Evolutionary conservation across 2,797 vertebrate genomes (phyloP), one percentile per base, ranked within the genome.

Genomic region (Acanthurus tractus): DNA sequence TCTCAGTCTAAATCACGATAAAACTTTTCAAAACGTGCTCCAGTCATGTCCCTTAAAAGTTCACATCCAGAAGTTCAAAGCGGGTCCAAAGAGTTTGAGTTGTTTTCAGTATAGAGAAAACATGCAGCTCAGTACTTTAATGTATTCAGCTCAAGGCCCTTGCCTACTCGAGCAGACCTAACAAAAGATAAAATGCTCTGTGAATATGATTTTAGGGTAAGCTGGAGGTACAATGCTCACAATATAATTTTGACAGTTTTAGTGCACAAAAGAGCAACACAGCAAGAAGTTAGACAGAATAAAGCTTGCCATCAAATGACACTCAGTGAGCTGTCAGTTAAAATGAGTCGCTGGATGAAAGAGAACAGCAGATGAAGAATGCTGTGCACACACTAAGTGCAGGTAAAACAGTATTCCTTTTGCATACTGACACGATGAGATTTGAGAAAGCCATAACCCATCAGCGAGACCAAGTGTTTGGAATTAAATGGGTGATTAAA

Each of bases 221-320:
- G 73, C 88, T 86, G 71, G 78, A 86, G 71, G 86, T 90, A 81
- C 79, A 85, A 81, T 71, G 54, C 73, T 85, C 44, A 69, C 79
- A 73, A 82, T 88, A 70, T 73, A 66, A 85, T 84, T 91, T 70
- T 90, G 84, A 89, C 86, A 90, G 85, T 87, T 88, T 82, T 75
- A 79, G 74, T 25, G 72, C 75, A 88, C 74, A 86, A 88, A 89
- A 78, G 83, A 84, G 58, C 67, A 69, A 83, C 74, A 63, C 89
- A 80, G 86, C 79, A 79, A 73, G 78, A 65, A 74, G 74, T 74
- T 65, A 56, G 74, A 82, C 67, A 62, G 82, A 87, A 82, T 74
- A 88, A 90, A 88, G 73, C 83, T 74, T 73, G 67, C 66, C 63
- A 79, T 88, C 56, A 83, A 88, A 90, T 84, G 84, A 77, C 82